phyloP scores from a whole-genome alignment of 2,888 invertebrate genomes.

The Nezara viridula region DNA sequence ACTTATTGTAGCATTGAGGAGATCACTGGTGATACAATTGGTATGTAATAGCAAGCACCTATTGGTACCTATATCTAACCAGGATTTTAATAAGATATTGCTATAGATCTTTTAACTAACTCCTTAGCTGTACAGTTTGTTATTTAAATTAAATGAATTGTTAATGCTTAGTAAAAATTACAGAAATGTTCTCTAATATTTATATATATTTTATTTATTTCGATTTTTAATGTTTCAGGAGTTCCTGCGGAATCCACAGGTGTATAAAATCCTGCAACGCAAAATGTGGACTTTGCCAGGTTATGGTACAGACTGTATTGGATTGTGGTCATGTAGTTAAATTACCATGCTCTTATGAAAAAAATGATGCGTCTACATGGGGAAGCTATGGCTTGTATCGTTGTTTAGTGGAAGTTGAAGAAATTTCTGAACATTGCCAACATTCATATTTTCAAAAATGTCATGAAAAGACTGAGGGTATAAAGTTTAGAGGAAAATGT shows the following conservation, averaged over 20 bases:
- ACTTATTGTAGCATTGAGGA: too few relatives aligned
- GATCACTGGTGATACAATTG: too few relatives aligned
- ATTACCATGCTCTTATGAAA: neutral
- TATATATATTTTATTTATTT: neutral
- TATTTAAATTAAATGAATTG: too few relatives aligned
- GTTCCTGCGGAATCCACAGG: neutral
- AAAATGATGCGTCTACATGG: neutral
- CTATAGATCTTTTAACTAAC: too few relatives aligned
- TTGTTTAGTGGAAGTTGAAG: slow-evolving; percentile 15
- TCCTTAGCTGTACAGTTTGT: too few relatives aligned
- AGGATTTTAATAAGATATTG: too few relatives aligned
- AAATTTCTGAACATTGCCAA: neutral
- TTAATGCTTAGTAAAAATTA: too few relatives aligned
- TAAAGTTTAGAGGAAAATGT: neutral
- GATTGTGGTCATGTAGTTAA: slow-evolving; percentile 1
- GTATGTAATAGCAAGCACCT: too few relatives aligned
- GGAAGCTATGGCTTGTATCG: neutral
- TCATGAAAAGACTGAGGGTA: neutral
- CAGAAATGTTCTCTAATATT: neutral
- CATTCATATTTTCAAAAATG: neutral
- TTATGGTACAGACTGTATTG: neutral
- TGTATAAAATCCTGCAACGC: neutral
- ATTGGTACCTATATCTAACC: too few relatives aligned
- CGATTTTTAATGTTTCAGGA: neutral
- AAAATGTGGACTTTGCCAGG: neutral